Evolutionary conservation across 2,113 vertebrate genomes (phyloP).

Genomic region (Rallus limicola): DNA sequence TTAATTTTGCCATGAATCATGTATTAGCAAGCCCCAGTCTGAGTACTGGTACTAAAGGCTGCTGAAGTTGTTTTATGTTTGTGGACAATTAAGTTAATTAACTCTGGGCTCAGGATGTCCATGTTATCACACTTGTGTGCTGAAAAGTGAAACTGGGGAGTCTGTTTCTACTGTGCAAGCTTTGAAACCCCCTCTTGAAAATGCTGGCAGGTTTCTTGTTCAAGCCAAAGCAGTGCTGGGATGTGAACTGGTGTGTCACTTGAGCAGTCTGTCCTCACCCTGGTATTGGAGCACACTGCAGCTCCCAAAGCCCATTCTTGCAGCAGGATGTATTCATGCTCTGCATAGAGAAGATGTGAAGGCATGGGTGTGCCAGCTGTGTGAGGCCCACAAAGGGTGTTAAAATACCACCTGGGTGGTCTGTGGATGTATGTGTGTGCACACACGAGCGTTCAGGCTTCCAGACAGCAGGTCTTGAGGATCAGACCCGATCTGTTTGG

Average conservation of each 20-base stretch:
- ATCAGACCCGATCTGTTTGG: not conserved
- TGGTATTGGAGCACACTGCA: not conserved
- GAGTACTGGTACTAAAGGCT: not conserved
- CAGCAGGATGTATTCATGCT: accelerated
- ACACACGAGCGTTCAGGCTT: no score
- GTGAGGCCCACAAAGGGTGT: no score
- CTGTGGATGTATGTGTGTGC: not conserved
- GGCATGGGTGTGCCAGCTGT: not conserved
- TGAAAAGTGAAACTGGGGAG: not conserved
- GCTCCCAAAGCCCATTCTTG: no score
- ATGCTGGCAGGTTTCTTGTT: not conserved
- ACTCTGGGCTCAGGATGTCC: accelerated
- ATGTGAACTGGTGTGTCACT: not conserved
- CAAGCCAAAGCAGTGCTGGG: not conserved
- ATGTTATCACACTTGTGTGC: not conserved
- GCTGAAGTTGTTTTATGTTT: not conserved
- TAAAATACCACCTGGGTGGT: not conserved
- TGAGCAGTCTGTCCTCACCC: not conserved
- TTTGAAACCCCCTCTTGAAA: not conserved
- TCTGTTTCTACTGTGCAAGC: not conserved
- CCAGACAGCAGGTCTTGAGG: not conserved
- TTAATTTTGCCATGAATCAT: not conserved
- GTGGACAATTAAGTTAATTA: not conserved
- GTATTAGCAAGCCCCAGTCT: not conserved
- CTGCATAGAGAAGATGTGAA: not conserved